A percentile compares a stretch with the other conserved stretches of the same genome.
Conservation (phyloP, 64 coral and sea anemone genomes). For the Montipora capricornis region DNA sequence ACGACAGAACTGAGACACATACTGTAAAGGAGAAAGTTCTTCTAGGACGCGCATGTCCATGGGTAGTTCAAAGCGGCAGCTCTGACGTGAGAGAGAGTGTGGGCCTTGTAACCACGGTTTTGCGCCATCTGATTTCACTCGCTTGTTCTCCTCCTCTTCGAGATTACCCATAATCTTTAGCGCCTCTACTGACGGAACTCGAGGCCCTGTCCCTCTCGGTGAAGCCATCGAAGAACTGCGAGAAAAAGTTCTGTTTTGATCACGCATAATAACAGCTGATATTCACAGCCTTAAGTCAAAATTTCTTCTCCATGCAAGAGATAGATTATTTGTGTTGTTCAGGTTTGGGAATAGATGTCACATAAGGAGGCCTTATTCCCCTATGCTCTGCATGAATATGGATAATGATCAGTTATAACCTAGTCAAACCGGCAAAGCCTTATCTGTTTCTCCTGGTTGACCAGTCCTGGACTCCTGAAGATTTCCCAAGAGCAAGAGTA, state of each 20-base stretch:
- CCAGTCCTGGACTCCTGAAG: not conserved
- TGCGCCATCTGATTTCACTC: not conserved
- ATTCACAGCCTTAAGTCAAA: not conserved
- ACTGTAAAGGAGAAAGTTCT: slow-evolving; percentile 75
- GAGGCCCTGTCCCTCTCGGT: not conserved
- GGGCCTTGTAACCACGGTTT: slow-evolving; percentile 88
- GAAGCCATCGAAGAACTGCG: slow-evolving; percentile 8
- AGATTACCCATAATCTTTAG: slow-evolving; percentile 49
- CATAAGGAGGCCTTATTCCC: not conserved
- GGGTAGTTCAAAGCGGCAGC: slow-evolving; percentile 94
- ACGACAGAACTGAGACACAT: slow-evolving; percentile 82
- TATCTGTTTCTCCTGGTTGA: not conserved
- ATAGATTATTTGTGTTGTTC: not conserved
- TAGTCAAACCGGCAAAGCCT: not conserved
- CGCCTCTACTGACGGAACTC: slow-evolving; percentile 25
- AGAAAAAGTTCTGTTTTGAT: slow-evolving; percentile 21
- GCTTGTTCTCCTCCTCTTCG: slow-evolving; percentile 69
- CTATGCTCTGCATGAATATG: too few relatives aligned
- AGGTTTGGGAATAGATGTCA: not conserved
- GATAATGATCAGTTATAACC: too few relatives aligned
- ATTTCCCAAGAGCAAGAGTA: not conserved
- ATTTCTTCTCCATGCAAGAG: not conserved
- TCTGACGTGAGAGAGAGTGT: slow-evolving; percentile 79
- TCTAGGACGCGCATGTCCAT: slow-evolving; percentile 93
- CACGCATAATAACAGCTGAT: not conserved